phyloP scores from a whole-genome alignment of 2,797 vertebrate species.

The Molossus molossus region DNA sequence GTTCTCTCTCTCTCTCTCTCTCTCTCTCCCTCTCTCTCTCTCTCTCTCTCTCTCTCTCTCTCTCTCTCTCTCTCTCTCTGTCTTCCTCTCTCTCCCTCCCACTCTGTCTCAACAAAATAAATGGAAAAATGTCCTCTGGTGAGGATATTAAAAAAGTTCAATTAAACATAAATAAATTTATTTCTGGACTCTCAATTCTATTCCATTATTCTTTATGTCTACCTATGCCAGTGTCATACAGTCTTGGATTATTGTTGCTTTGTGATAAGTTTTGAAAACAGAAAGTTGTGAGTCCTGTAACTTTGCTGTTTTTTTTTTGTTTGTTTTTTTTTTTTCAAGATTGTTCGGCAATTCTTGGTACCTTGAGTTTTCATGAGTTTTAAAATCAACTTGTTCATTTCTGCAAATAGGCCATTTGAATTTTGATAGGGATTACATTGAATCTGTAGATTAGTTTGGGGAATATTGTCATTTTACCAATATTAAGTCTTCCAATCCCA shows the following conservation, averaged over 20 bases:
- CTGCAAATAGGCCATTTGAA: neutral
- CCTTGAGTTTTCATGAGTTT: neutral
- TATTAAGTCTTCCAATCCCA: neutral
- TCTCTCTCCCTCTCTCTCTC: no score
- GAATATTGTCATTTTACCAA: neutral
- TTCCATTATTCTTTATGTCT: neutral
- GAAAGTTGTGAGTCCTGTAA: neutral
- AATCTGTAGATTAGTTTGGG: neutral
- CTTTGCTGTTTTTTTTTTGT: conserved; percentile 14
- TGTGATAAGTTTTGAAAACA: neutral
- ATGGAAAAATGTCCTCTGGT: no score
- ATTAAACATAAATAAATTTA: neutral
- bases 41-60: no score
- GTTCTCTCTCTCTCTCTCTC: no score
- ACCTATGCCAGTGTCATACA: neutral
- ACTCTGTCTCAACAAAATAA: no score
- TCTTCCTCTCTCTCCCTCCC: no score
- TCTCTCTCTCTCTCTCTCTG: no score
- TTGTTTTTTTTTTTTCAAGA: conserved; percentile 24
- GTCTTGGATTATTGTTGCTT: neutral
- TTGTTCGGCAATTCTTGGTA: neutral
- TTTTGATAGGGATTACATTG: neutral
- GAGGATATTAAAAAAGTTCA: no score
- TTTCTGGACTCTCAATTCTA: neutral
- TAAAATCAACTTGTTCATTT: neutral